Percentiles rank a stretch among this genome's conserved stretches.
Evolutionary conservation across 2,113 vertebrate species (phyloP).

Genomic region (Chrysochloris asiatica): DNA sequence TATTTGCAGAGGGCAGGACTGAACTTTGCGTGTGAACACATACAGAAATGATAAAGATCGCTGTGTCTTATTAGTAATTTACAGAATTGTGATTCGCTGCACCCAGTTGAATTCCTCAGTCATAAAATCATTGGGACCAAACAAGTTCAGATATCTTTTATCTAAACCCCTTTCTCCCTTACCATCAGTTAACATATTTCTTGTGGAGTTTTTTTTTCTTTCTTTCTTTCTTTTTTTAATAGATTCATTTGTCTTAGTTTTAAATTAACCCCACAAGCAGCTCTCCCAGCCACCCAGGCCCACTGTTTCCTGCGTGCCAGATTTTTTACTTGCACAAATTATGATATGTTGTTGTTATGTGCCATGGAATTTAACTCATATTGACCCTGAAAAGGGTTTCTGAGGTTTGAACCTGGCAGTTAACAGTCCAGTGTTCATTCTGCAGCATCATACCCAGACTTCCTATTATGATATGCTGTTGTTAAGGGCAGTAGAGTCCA

Average conservation of each 20-base stretch:
- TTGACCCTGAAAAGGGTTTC: too few species aligned
- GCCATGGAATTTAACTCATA: too few species aligned
- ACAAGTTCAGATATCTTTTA: slow-evolving; percentile 84
- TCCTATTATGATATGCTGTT: too few species aligned
- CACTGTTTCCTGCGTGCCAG: slow-evolving; percentile 67
- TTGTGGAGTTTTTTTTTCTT: slow-evolving; percentile 72
- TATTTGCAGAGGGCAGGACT: slow-evolving; percentile 83
- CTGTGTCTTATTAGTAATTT: slow-evolving; percentile 85
- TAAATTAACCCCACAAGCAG: slow-evolving; percentile 86
- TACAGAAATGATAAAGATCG: slow-evolving; percentile 82
- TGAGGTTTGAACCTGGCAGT: too few species aligned
- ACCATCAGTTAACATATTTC: slow-evolving; percentile 83
- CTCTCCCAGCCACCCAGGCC: slow-evolving; percentile 75
- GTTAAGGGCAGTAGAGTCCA: too few species aligned
- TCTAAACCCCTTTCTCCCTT: slow-evolving; percentile 75
- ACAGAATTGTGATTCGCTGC: slow-evolving; percentile 85
- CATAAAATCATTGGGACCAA: slow-evolving; percentile 86
- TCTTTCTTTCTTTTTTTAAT: slow-evolving; percentile 82
- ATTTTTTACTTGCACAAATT: slow-evolving; percentile 59
- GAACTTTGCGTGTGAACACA: slow-evolving; percentile 79
- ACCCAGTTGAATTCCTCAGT: slow-evolving; percentile 89
- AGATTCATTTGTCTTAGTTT: slow-evolving; percentile 87
- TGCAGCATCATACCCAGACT: too few species aligned
- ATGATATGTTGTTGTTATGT: too few species aligned
- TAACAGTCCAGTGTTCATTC: too few species aligned